phyloP scores from a whole-genome alignment of 1,140 invertebrate species.

The Pseudomyrmex flavicornis region DNA sequence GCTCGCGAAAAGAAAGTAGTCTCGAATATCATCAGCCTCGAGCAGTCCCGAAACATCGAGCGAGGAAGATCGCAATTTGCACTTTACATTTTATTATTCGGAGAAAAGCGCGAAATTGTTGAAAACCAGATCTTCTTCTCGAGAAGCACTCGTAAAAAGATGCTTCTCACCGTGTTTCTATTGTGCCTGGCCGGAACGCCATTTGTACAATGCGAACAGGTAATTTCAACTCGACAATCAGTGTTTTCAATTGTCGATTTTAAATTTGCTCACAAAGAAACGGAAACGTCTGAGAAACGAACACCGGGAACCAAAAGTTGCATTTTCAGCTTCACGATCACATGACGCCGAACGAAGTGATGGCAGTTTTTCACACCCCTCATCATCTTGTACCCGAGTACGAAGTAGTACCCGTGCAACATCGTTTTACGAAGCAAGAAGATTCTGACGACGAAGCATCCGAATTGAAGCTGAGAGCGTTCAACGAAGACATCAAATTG shows the following conservation, averaged over 20 bases:
- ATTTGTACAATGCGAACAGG: slow-evolving; percentile 49
- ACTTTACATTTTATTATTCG: not conserved
- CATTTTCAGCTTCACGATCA: slow-evolving; percentile 57
- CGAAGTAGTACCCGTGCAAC: slow-evolving; percentile 72
- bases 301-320: not conserved
- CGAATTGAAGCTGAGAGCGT: slow-evolving; percentile 69
- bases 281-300: not conserved
- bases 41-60: not conserved
- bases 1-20: not conserved
- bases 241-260: not conserved
- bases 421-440: slow-evolving; percentile 38
- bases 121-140: not conserved
- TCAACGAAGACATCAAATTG: slow-evolving; percentile 68
- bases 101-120: not conserved
- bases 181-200: slow-evolving; percentile 1
- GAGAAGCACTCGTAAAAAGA: not conserved
- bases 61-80: slow-evolving; percentile 8
- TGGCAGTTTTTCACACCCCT: slow-evolving; percentile 46
- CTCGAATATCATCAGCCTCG: not conserved
- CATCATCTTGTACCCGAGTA: slow-evolving; percentile 73
- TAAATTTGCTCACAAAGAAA: not conserved
- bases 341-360: slow-evolving; percentile 62
- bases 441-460: slow-evolving; percentile 9
- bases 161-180: slow-evolving; percentile 22
- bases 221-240: slow-evolving; percentile 11